A percentile compares a stretch with the other conserved stretches of the same genome.
These are phyloP conservation scores for Neoascia interrupta DNA, from an alignment of 2,888 invertebrate species.

Conservation along the genomic window DNA sequence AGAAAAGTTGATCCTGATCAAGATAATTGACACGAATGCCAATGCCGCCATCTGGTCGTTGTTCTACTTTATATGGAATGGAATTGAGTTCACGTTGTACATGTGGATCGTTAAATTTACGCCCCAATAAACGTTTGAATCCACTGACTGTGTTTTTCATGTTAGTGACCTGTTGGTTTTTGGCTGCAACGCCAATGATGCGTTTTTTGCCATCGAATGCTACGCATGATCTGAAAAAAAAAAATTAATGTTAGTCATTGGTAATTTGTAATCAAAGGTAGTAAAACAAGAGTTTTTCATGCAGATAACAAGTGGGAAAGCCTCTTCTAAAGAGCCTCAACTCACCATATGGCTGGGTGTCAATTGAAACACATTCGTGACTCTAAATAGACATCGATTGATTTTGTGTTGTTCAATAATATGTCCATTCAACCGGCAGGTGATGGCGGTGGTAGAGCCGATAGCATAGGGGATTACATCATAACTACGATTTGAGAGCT, in stretches of 20 bases:
- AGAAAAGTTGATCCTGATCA: conserved; percentile 90
- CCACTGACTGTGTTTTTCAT: conserved; percentile 97
- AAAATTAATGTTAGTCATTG: background rate
- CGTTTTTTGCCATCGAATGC: conserved; percentile 96
- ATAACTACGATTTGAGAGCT: conserved; percentile 2
- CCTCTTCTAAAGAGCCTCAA: background rate
- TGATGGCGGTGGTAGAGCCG: conserved; percentile 29
- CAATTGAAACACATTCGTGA: background rate
- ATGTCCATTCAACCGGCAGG: conserved; percentile 28
- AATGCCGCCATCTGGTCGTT: conserved; percentile 88
- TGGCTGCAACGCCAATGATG: conserved; percentile 96
- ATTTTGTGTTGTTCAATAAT: conserved; percentile 1
- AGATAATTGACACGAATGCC: conserved; percentile 94
- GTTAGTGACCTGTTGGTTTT: conserved; percentile 97
- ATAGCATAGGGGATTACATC: conserved; percentile 43
- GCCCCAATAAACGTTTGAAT: conserved; percentile 95
- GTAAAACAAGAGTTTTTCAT: background rate
- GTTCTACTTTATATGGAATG: conserved; percentile 89
- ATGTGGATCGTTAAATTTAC: conserved; percentile 92
- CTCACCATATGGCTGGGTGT: background rate
- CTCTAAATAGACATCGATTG: conserved; percentile 18
- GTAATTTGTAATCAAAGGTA: background rate
- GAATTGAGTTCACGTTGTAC: conserved; percentile 90
- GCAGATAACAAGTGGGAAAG: background rate
- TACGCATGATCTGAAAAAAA: conserved; percentile 90